Evolutionary conservation across 2,113 vertebrate species (phyloP).

Genomic region (Oncorhynchus masou): DNA sequence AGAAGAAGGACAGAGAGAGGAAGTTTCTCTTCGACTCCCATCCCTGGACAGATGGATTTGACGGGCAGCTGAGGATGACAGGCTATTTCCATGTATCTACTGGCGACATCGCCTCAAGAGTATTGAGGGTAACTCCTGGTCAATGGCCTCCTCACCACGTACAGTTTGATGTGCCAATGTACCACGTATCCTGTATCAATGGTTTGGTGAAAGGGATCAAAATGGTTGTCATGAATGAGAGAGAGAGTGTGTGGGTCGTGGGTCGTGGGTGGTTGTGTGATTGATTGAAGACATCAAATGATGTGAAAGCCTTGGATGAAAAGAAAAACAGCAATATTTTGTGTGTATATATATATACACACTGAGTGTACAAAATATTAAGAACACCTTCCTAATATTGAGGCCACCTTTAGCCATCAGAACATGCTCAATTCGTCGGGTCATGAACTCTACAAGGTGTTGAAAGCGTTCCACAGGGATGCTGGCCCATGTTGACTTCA

Average conservation of each 20-base stretch:
- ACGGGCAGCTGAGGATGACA: constrained; percentile 59
- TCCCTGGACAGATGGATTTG: constrained; percentile 38
- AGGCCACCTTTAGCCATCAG: no score
- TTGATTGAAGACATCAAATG: constrained; percentile 73
- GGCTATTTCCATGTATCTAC: constrained; percentile 70
- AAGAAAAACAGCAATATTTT: constrained; percentile 21
- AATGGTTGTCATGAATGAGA: no score
- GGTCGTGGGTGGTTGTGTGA: neutral
- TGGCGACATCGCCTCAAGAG: neutral
- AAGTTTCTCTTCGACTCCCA: neutral
- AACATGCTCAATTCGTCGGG: no score
- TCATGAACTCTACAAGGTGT: no score
- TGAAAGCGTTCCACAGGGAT: no score
- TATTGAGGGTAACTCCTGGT: neutral
- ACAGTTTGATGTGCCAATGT: constrained; percentile 70
- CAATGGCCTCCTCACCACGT: constrained; percentile 51
- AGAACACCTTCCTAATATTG: no score
- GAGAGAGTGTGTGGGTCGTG: no score
- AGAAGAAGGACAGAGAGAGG: no score
- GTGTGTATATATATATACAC: neutral
- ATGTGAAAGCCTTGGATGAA: constrained; percentile 69
- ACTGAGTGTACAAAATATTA: neutral
- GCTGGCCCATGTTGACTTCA: no score
- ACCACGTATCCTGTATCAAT: constrained; percentile 89
- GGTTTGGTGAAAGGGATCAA: constrained; percentile 66